A percentile compares a stretch with the other conserved stretches of the same genome.
These are phyloP conservation scores for Chaenodraco wilsoni DNA, from an alignment of 2,797 vertebrate species.

Conservation along the genomic window DNA sequence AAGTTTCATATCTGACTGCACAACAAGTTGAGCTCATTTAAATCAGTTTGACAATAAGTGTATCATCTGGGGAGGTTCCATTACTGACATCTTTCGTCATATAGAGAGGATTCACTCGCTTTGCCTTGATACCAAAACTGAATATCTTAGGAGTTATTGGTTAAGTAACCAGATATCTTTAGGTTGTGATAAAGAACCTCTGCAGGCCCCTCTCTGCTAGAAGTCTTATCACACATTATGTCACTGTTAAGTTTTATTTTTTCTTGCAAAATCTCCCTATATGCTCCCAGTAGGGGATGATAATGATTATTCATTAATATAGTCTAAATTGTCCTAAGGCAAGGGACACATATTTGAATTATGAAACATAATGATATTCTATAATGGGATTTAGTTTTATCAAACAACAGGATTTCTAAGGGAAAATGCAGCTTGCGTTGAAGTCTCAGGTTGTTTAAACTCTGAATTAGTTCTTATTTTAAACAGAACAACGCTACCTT, in stretches of 20 bases:
- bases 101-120: slow-evolving; percentile 1
- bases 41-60: slow-evolving; percentile 13
- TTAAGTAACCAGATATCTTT: slow-evolving; percentile 7
- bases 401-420: slow-evolving; percentile 15
- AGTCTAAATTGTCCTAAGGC: slow-evolving; percentile 41
- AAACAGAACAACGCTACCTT: slow-evolving; percentile 6
- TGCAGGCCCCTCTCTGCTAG: not conserved
- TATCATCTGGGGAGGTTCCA: slow-evolving; percentile 4
- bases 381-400: slow-evolving; percentile 53
- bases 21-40: slow-evolving; percentile 18
- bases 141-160: not conserved
- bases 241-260: slow-evolving; percentile 29
- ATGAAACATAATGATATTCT: slow-evolving; percentile 52
- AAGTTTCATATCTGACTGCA: slow-evolving; percentile 30
- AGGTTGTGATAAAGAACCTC: slow-evolving; percentile 13
- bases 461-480: slow-evolving; percentile 13
- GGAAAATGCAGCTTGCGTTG: slow-evolving; percentile 30
- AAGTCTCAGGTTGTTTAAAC: slow-evolving; percentile 41
- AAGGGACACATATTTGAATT: slow-evolving; percentile 54
- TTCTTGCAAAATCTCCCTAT: slow-evolving; percentile 21
- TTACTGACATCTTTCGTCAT: slow-evolving; percentile 12
- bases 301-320: slow-evolving; percentile 54
- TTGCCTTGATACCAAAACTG: slow-evolving; percentile 10
- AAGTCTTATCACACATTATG: slow-evolving; percentile 19
- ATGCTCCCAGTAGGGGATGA: slow-evolving; percentile 18